Evolutionary conservation across 2,113 vertebrate genomes (phyloP).

Genomic region (Mus musculus): DNA sequence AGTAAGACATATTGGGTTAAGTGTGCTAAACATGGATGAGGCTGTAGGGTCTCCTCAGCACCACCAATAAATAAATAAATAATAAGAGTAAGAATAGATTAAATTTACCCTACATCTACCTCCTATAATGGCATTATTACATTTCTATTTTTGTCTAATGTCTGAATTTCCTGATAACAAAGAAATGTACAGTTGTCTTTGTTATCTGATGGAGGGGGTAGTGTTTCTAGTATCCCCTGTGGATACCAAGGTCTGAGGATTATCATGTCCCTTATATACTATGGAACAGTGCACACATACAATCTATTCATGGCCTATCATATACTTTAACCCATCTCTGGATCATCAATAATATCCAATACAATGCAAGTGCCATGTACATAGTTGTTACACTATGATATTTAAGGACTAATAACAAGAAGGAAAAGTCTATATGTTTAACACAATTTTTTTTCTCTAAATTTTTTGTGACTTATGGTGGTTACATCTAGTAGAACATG

Average conservation of each 20-base stretch:
- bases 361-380: neutral
- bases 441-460: neutral
- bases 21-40: neutral
- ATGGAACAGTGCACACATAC: neutral
- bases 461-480: neutral
- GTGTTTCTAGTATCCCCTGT: neutral
- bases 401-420: neutral
- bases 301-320: neutral
- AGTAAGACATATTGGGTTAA: neutral
- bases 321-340: neutral
- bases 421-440: neutral
- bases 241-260: neutral
- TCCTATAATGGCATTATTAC: neutral
- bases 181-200: neutral
- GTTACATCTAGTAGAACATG: neutral
- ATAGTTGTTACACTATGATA: neutral
- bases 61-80: neutral
- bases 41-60: neutral
- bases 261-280: neutral
- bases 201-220: neutral
- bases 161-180: neutral
- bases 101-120: neutral
- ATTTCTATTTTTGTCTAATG: neutral
- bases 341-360: neutral
- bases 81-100: neutral